A percentile compares a stretch with the other conserved stretches of the same genome.
Conservation (phyloP, 1,140 invertebrate species). For the Camponotus vicinus region DNA sequence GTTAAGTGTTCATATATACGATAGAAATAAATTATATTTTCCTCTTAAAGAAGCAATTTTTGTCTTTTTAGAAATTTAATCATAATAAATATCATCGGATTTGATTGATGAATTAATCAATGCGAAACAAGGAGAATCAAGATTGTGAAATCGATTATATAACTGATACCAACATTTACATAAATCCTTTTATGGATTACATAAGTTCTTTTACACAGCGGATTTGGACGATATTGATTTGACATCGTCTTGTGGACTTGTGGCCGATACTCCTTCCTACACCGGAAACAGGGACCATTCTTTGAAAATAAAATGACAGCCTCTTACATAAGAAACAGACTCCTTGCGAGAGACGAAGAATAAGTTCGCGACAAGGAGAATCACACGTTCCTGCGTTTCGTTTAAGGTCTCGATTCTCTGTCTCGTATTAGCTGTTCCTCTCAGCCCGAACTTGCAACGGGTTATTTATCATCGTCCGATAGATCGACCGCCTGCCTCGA, state of each 20-base stretch:
- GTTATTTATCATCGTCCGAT: slow-evolving; percentile 59
- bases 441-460: slow-evolving; percentile 31
- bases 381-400: slow-evolving; percentile 25
- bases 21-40: neutral
- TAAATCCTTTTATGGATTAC: too few relatives aligned
- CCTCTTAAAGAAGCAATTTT: neutral
- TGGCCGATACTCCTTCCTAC: slow-evolving; percentile 31
- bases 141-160: neutral
- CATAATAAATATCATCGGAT: neutral
- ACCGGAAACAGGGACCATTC: slow-evolving; percentile 41
- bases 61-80: neutral
- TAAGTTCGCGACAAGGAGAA: slow-evolving; percentile 27
- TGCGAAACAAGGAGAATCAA: neutral
- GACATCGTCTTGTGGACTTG: neutral
- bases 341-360: neutral
- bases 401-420: slow-evolving; percentile 37
- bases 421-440: slow-evolving; percentile 35
- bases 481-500: slow-evolving; percentile 59
- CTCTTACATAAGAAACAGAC: neutral
- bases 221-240: too few relatives aligned
- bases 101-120: neutral
- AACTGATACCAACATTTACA: slow-evolving; percentile 1
- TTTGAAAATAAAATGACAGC: slow-evolving; percentile 14
- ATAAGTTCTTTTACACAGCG: slow-evolving; percentile 7
- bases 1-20: neutral